Evolutionary conservation across 2,797 vertebrate genomes (phyloP), one percentile per base, ranked within the genome.

Genomic region (Cirrhinus mrigala): DNA sequence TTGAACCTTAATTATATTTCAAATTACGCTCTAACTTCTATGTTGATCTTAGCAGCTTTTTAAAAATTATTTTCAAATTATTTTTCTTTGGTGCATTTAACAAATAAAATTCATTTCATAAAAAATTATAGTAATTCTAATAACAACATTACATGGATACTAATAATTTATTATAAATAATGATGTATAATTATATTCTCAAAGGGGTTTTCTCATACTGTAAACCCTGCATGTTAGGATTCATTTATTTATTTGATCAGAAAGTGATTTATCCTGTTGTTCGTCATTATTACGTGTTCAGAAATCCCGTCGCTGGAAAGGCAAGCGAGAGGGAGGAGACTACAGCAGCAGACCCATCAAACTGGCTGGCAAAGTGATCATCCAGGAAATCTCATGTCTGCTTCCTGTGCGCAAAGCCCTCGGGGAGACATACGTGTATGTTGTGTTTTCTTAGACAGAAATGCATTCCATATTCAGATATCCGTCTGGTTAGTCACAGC

Each of bases 251-350:
- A 58, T 58, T 10, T 29, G 12, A 7, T 29, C 14, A 29, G 14
- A 64, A 64, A 29, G 15, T 44, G 56, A 74, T 66, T 76, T 18
- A 83, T 52, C 40, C 4, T 81, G 22, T 84, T 52, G 44, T 64
- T 74, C 64, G 33, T 29, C 12, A 0, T 70, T 2, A 37, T 56
- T n/a, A 27, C 24, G 81, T 78, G 87, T 37, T 82, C 92, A 99
- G 98, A 99, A 99, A 96, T 98, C 98, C 0, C 95, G 98, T 0
- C 94, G 98, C 22, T 99, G 97, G 94, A 99, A 99, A 92, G 96
- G 96, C 29, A 99, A 99, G 89, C 94, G 97, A 0, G 98, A 99
- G 79, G 97, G 96, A 58, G 92, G 92, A 0, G 98, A 99, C 88
- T 93, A 95, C 79, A 87, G 93, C 87, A 97, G 92, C 90, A 95